These are phyloP conservation scores for Drosophila sulfurigaster DNA, from an alignment of 1,140 invertebrate species.

Conservation along the genomic window DNA sequence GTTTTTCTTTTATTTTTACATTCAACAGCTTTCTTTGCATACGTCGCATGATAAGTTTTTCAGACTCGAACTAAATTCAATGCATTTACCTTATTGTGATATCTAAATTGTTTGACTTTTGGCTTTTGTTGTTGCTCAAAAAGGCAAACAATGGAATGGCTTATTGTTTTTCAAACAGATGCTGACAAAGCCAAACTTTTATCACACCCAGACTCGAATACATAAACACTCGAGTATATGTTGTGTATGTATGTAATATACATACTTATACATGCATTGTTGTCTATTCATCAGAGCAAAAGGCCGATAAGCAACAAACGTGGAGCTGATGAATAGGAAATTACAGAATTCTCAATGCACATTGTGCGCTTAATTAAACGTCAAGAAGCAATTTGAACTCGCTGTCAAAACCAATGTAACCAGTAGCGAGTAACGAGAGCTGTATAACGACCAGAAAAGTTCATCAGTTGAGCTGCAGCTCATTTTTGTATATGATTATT, in stretches of 20 bases:
- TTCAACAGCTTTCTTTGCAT: constrained; percentile 7
- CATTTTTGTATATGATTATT: constrained; percentile 52
- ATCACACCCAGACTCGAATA: constrained; percentile 10
- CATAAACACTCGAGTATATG: background rate
- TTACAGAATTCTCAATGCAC: constrained; percentile 67
- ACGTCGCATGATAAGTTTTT: background rate
- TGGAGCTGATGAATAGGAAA: constrained; percentile 69
- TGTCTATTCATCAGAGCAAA: constrained; percentile 49
- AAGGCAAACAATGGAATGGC: constrained; percentile 71
- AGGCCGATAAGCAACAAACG: constrained; percentile 47
- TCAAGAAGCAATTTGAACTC: constrained; percentile 26
- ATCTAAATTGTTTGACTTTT: constrained; percentile 72
- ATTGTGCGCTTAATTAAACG: constrained; percentile 71
- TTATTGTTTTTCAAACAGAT: constrained; percentile 69
- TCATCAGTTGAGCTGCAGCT: constrained; percentile 1
- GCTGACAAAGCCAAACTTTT: constrained; percentile 61
- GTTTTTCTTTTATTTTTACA: background rate
- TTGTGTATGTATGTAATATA: background rate
- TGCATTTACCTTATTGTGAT: constrained; percentile 70
- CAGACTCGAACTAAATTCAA: constrained; percentile 48
- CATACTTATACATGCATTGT: background rate
- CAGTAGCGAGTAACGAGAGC: background rate
- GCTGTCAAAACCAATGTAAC: constrained; percentile 2
- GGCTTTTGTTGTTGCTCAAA: constrained; percentile 74
- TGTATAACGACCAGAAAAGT: constrained; percentile 1